These are phyloP conservation scores for Acrocephalus scirpaceus DNA, from an alignment of 2,797 vertebrate genomes.

Conservation along the genomic window DNA sequence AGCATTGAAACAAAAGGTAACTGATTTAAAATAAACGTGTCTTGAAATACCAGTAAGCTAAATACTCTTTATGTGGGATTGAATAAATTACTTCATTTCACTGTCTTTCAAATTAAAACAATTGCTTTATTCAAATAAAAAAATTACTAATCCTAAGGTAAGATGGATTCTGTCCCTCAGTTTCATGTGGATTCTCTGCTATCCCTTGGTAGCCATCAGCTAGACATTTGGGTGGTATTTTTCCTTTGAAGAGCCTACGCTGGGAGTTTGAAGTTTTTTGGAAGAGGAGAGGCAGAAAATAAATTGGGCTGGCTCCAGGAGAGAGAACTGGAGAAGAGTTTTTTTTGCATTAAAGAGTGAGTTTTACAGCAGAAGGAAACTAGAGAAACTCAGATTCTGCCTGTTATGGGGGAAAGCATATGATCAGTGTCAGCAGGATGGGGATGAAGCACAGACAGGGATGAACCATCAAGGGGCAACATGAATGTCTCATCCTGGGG, in stretches of 20 bases:
- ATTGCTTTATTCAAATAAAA: neutral
- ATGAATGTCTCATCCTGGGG: accelerated
- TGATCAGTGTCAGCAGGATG: neutral
- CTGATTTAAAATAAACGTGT: neutral
- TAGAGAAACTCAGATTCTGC: neutral
- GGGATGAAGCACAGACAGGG: neutral
- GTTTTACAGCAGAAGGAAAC: neutral
- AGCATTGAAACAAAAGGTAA: conserved; percentile 86
- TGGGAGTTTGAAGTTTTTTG: neutral
- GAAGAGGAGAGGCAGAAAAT: neutral
- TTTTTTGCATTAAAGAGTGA: neutral
- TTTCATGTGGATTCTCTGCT: neutral
- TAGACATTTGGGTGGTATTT: neutral
- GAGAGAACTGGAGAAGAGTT: neutral
- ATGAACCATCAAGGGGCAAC: neutral
- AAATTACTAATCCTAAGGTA: neutral
- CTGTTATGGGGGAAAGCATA: neutral
- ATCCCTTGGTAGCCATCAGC: neutral
- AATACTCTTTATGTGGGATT: neutral
- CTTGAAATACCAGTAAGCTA: neutral
- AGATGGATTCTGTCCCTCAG: neutral
- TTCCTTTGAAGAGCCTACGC: neutral
- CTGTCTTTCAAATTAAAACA: neutral
- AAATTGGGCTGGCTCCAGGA: neutral
- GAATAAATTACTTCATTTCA: neutral